Base-by-base conservation (phyloP, 2,113 vertebrate species). In the Cricetomys ansorgei region DNA sequence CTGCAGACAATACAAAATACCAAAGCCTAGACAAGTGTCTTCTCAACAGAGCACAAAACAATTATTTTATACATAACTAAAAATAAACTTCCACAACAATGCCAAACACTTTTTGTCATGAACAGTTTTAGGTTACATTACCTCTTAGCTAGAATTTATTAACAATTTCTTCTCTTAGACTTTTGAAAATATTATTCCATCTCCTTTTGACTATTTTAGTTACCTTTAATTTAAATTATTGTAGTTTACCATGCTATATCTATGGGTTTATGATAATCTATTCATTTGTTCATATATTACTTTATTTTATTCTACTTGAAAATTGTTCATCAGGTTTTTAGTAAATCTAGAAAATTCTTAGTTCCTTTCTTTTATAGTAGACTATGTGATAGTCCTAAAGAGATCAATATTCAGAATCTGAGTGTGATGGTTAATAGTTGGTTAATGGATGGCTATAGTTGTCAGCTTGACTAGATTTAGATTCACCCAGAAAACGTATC, bases 151-250 rank as follows among this genome's bases (percentile, higher is more conserved):
- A 93, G 25, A 80, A 93, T 5, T 88, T 67, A 62, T 7, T 69
- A 48, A n/a, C 4, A 79, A 6, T 62, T 55, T 64, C 11, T 72
- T 87, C 8, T 62, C n/a, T 91, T 21, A 29, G 10, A 88, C 40
- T 40, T n/a, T 79, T 53, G n/a, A 88, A 85, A 31, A 81, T 93
- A 72, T n/a, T 59, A 77, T 76, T 67, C 40, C 50, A 91, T 87
- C 1, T 75, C 85, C 37, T 75, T 84, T 84, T 86, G 13, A 75
- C 25, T 75, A 43, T 91, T 83, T 59, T 48, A 62, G 9, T 40
- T 91, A 16, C 17, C 45, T 93, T 88, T 76, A 40, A 64, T 81
- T 80, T 89, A 67, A 16, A 23, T 3, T 1, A 29, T 69, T 92
- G 5, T 1, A 76, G 34, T 80, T 57, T 48, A 81, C 6, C 21